Base-by-base conservation (phyloP, 2,113 vertebrate genomes). In the Urocynchramus pylzowi region DNA sequence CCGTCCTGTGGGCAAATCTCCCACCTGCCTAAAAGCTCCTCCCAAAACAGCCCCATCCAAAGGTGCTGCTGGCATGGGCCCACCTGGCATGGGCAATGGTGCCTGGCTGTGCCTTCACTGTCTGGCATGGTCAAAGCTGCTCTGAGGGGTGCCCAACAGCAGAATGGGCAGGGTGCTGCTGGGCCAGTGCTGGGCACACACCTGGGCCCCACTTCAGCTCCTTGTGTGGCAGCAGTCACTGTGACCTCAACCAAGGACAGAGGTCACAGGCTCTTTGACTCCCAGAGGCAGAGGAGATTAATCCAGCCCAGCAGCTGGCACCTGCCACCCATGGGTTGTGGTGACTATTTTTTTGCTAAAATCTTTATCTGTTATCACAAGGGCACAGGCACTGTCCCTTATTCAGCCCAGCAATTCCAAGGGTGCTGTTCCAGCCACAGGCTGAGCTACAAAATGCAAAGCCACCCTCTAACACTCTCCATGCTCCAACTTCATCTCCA, bases 381-480 rank as follows among this genome's bases (percentile, higher is more conserved):
- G 54, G 35, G 35, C 19, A 18, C 7, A 49, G 42, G 8, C 4
- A 21, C 30, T 35, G 14, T 64, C 37, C 33, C 24, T 12, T 89
- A 27, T 28, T 44, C 70, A 83, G 39, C 8, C 35, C 37, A 88
- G 22, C 9, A 87, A 37, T 64, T 78, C 60, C 45, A 87, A 70
- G 21, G 23, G 15, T 64, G 57, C 33, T 71, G 79, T 60, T 86
- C 44, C 59, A 90, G 75, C 13, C 45, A 87, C 16, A 57, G 21
- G 17, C 26, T 75, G n/a, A 91, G 68, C 44, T 88, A 61, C 17
- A 47, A 80, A 92, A 77, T n/a, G 22, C 67, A 84, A 86, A 67
- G 24, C 19, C 24, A 84, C 10, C 10, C 35, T 87, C 24, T 35
- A 56, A 52, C 15, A 21, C 7, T 84, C 31, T 15, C 31, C 31